Percentiles rank a stretch among this genome's conserved stretches.
Conservation (phyloP, 2,797 vertebrate genomes). For the Spea hammondii region DNA sequence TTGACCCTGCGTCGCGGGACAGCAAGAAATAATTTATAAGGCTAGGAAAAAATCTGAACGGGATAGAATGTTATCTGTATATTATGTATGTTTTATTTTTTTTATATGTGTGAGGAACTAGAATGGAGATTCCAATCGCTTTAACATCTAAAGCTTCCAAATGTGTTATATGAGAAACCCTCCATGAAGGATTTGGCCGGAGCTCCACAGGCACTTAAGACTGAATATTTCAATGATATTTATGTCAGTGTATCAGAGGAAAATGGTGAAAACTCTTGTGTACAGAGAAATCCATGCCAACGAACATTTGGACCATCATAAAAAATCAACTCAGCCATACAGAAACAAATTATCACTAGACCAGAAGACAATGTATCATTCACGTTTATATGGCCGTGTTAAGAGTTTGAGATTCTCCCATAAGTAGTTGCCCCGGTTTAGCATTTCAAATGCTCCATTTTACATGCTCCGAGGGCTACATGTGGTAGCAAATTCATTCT, state of each 20-base stretch:
- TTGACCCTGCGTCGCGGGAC: too few relatives aligned
- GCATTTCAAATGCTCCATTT: constrained; percentile 39
- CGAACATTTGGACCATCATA: constrained; percentile 18
- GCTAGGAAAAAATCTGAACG: too few relatives aligned
- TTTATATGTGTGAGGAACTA: too few relatives aligned
- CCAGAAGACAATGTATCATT: constrained; percentile 28
- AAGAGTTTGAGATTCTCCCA: constrained; percentile 6
- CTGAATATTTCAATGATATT: not conserved
- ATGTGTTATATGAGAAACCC: too few relatives aligned
- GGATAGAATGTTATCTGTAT: too few relatives aligned
- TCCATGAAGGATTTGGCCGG: too few relatives aligned
- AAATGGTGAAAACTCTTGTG: constrained; percentile 24
- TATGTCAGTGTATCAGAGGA: not conserved
- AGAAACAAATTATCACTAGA: constrained; percentile 44
- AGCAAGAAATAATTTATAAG: too few relatives aligned
- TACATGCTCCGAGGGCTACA: constrained; percentile 39
- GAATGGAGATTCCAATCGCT: too few relatives aligned
- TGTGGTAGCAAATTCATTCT: constrained; percentile 48
- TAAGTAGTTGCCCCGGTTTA: constrained; percentile 1
- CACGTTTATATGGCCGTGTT: constrained; percentile 16
- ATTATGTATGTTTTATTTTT: too few relatives aligned
- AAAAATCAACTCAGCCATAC: constrained; percentile 34
- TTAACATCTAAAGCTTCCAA: too few relatives aligned
- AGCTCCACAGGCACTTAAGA: too few relatives aligned
- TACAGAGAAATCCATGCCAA: constrained; percentile 9